These are phyloP conservation scores for Smithornis capensis DNA, from an alignment of 2,113 vertebrate genomes.

Conservation along the genomic window DNA sequence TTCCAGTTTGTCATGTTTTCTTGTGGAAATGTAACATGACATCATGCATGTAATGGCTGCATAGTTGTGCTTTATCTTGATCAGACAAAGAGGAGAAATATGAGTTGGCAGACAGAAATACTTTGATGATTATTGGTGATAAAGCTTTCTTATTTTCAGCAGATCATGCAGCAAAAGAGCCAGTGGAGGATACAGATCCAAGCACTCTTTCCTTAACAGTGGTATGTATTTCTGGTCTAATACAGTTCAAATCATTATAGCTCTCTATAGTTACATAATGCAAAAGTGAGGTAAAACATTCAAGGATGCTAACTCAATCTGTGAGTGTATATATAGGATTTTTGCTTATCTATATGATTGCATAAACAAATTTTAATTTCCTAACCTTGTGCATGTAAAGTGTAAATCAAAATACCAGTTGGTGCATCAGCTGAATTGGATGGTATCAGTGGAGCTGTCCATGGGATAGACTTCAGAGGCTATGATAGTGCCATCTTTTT, in stretches of 20 bases:
- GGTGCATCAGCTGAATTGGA: not conserved
- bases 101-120: not conserved
- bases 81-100: not conserved
- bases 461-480: not conserved
- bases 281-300: not conserved
- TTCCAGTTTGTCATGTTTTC: not conserved
- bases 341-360: not conserved
- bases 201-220: conserved; percentile 86
- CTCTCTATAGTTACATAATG: not conserved
- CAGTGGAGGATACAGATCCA: conserved; percentile 94
- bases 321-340: not conserved
- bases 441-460: not conserved
- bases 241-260: not conserved
- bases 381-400: not conserved
- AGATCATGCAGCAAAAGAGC: conserved; percentile 83
- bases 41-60: not conserved
- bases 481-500: not conserved
- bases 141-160: not conserved
- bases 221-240: conserved; percentile 70
- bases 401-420: not conserved
- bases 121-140: not conserved
- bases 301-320: not conserved
- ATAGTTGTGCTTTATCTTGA: not conserved
- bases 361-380: not conserved
- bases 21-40: not conserved